Evolutionary conservation across 1,140 invertebrate genomes (phyloP).

Genomic region (Drosophila rufa): DNA sequence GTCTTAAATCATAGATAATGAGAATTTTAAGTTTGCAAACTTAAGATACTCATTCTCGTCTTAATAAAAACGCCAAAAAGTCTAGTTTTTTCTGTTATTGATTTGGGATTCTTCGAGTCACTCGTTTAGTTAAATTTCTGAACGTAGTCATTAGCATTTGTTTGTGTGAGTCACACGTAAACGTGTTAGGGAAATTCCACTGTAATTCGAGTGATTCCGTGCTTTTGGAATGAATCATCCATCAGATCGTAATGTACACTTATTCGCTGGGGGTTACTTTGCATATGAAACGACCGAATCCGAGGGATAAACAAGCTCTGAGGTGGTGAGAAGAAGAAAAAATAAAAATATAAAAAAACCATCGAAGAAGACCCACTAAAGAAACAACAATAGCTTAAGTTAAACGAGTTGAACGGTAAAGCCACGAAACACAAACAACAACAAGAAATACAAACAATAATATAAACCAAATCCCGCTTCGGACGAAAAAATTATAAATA

Average conservation of each 20-base stretch:
- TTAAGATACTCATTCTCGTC: too few species aligned
- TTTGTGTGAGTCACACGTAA: slow-evolving; percentile 23
- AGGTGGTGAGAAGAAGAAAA: slow-evolving; percentile 10
- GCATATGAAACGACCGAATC: slow-evolving; percentile 57
- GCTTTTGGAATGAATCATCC: slow-evolving; percentile 68
- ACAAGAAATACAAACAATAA: slow-evolving; percentile 17
- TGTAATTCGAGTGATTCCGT: slow-evolving; percentile 63
- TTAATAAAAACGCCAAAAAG: background rate
- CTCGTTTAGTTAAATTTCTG: background rate
- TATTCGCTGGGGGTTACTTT: slow-evolving; percentile 50
- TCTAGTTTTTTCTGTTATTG: background rate
- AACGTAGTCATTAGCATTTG: background rate
- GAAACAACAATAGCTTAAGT: slow-evolving; percentile 24
- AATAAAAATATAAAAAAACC: background rate
- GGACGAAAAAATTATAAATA: slow-evolving; percentile 54
- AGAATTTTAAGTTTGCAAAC: background rate
- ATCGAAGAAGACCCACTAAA: slow-evolving; percentile 13
- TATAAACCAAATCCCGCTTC: slow-evolving; percentile 34
- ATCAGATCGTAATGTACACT: slow-evolving; percentile 51
- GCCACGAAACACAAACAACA: slow-evolving; percentile 49
- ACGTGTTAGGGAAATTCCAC: slow-evolving; percentile 35
- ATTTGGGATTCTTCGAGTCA: background rate
- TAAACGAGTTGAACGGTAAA: slow-evolving; percentile 70
- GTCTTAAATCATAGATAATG: too few species aligned
- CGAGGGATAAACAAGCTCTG: slow-evolving; percentile 28